Percentiles rank a stretch among this genome's conserved stretches.
phyloP scores from a whole-genome alignment of 2,888 invertebrate species.

The Caradrina kadenii region DNA sequence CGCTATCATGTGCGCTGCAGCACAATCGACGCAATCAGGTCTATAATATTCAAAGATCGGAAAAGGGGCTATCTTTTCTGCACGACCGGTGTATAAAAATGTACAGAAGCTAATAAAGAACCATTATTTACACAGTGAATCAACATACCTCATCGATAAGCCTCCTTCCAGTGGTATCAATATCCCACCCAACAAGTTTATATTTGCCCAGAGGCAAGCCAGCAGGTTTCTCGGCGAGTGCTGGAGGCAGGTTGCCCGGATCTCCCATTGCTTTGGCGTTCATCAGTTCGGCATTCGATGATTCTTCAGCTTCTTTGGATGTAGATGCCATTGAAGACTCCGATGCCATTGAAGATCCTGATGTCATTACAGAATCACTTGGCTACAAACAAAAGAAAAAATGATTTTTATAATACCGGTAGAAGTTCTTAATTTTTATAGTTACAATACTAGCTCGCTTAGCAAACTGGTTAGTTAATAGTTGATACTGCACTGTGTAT shows the following conservation, averaged over 20 bases:
- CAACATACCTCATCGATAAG: conserved; percentile 93
- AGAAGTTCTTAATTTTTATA: neutral
- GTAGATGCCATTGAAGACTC: neutral
- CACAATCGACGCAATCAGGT: no score
- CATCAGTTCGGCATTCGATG: conserved; percentile 75
- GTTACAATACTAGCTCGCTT: neutral
- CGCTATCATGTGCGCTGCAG: no score
- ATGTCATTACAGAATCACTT: conserved; percentile 2
- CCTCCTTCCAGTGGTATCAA: conserved; percentile 95
- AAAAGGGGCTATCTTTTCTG: no score
- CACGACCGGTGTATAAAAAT: no score
- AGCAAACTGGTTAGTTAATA: neutral
- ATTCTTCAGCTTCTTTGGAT: neutral
- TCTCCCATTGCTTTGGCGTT: conserved; percentile 65
- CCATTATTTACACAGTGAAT: no score
- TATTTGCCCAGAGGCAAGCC: conserved; percentile 93
- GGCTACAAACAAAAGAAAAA: conserved; percentile 11
- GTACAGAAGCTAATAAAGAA: no score
- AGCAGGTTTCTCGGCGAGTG: conserved; percentile 84
- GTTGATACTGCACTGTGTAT: neutral
- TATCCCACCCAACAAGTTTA: conserved; percentile 94
- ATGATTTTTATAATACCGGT: neutral
- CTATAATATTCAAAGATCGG: no score
- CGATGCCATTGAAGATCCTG: neutral
- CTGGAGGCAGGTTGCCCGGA: conserved; percentile 78